phyloP scores from a whole-genome alignment of 2,797 vertebrate genomes.

The Crenichthys baileyi region DNA sequence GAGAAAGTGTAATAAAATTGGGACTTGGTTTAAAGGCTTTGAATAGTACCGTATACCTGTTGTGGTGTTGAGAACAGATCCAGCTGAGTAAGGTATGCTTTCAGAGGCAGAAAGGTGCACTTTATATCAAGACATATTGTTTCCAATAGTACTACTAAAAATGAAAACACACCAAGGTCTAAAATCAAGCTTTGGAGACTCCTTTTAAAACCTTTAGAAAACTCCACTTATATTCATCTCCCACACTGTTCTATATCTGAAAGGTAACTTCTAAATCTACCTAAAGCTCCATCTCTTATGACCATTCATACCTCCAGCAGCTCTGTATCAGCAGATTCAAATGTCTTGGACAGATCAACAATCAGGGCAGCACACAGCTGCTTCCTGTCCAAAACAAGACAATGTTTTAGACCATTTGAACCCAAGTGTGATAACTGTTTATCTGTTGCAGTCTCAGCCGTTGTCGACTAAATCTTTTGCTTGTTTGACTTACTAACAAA shows the following conservation, averaged over 20 bases:
- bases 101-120: no score
- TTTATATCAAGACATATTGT: background rate
- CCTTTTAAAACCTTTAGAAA: background rate
- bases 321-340: background rate
- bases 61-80: background rate
- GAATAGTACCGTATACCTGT: no score
- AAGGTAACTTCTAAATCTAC: background rate
- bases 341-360: background rate
- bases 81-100: background rate
- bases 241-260: background rate
- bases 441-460: background rate
- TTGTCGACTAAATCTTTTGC: background rate
- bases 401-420: background rate
- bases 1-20: background rate
- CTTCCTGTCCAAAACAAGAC: background rate
- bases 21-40: no score
- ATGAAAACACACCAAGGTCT: background rate
- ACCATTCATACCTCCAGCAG: background rate
- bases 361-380: background rate
- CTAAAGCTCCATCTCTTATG: background rate
- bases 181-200: background rate
- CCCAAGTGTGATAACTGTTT: background rate
- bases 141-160: background rate
- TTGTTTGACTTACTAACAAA: background rate
- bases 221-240: background rate